Conservation (phyloP, 1,140 invertebrate genomes). For the Plutomurus gul region DNA sequence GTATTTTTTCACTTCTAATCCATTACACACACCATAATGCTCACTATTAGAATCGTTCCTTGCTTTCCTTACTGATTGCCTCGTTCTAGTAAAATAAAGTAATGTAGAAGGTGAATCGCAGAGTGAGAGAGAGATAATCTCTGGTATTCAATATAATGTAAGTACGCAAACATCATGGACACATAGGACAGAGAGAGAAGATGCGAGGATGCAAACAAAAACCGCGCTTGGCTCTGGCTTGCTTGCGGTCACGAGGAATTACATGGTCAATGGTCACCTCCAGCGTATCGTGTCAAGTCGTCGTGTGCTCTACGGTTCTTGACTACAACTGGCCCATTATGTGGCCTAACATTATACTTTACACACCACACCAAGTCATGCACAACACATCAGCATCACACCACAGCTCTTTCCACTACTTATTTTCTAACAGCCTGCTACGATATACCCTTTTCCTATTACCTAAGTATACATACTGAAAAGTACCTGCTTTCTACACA, state of each 20-base stretch:
- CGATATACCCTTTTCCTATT: too few relatives aligned
- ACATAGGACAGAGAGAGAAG: not conserved
- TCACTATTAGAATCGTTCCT: too few relatives aligned
- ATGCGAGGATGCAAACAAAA: not conserved
- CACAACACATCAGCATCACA: constrained; percentile 22
- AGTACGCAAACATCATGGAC: not conserved
- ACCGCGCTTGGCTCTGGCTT: not conserved
- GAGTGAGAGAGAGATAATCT: not conserved
- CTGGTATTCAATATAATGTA: not conserved
- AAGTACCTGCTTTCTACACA: too few relatives aligned
- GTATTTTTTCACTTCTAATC: not conserved
- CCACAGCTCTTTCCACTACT: not conserved
- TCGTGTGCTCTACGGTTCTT: constrained; percentile 28
- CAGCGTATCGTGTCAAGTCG: constrained; percentile 37
- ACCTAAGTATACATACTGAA: too few relatives aligned
- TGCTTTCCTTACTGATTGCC: not conserved
- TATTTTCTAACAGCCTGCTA: too few relatives aligned
- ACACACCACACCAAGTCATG: constrained; percentile 24
- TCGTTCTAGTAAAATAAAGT: constrained; percentile 5
- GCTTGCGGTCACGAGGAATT: constrained; percentile 29
- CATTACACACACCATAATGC: not conserved
- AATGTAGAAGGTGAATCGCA: not conserved
- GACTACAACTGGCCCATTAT: constrained; percentile 1
- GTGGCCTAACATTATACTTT: not conserved
- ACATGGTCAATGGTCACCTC: constrained; percentile 35